Percentiles rank a stretch among this genome's conserved stretches.
Conservation (phyloP, 2,113 vertebrate species). For the Bettongia penicillata region DNA sequence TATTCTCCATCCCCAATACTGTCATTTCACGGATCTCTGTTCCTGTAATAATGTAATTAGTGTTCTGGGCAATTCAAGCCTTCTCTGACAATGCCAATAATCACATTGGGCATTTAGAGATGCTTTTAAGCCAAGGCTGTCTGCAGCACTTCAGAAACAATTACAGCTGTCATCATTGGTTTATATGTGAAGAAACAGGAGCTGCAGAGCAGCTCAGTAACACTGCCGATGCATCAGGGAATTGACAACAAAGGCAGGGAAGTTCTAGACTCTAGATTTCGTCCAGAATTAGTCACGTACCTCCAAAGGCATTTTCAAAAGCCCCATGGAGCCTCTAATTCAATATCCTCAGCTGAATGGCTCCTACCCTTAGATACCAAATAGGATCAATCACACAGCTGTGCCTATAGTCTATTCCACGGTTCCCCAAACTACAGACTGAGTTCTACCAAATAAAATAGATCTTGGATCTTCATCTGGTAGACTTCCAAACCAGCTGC, state of each 20-base stretch:
- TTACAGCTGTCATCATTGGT: neutral
- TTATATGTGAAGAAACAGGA: conserved; percentile 6
- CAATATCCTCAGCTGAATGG: neutral
- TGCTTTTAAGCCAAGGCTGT: neutral
- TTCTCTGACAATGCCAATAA: neutral
- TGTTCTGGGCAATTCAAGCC: neutral
- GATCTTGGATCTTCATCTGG: neutral
- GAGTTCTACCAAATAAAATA: neutral
- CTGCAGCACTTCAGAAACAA: conserved; percentile 4
- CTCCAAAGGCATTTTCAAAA: neutral
- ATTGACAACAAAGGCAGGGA: neutral
- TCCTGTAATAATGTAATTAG: neutral
- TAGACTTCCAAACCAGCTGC: neutral
- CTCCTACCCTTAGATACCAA: neutral
- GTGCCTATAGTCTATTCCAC: neutral
- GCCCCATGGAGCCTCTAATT: neutral
- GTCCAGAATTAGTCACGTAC: neutral
- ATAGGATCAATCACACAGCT: neutral
- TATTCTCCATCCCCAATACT: neutral
- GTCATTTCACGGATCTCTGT: neutral
- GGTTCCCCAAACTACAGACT: neutral
- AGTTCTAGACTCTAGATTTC: neutral
- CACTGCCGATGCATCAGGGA: neutral
- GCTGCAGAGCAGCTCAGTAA: neutral
- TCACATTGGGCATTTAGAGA: neutral